Evolutionary conservation across 2,113 vertebrate genomes (phyloP).

Genomic region (Tachysurus vachellii): DNA sequence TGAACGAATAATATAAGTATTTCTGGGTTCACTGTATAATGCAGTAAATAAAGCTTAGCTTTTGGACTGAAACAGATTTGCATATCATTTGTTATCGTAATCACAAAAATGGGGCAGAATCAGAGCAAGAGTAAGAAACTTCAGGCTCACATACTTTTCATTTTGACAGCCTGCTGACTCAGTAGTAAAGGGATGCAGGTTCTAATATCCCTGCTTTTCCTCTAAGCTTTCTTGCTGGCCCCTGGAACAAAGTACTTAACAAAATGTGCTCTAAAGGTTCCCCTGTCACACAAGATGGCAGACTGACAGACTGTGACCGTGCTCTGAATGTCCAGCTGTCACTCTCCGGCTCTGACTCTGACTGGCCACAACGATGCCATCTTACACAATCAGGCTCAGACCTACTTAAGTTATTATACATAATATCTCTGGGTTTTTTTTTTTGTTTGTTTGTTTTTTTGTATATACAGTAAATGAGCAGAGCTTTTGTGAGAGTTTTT

Average conservation of each 20-base stretch:
- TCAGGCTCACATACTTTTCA: constrained; percentile 19
- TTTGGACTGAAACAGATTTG: constrained; percentile 6
- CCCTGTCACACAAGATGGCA: constrained; percentile 17
- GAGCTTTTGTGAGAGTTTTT: too few relatives aligned
- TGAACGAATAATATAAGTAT: neutral
- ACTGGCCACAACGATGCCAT: neutral
- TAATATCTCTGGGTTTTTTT: neutral
- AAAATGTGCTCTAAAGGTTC: constrained; percentile 19
- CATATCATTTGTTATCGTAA: neutral
- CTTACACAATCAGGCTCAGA: neutral
- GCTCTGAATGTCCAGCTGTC: constrained; percentile 22
- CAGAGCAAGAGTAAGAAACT: constrained; percentile 4
- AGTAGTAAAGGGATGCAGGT: neutral
- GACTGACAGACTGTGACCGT: neutral
- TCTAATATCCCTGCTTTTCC: constrained; percentile 11
- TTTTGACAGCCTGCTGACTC: constrained; percentile 25
- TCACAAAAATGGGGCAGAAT: neutral
- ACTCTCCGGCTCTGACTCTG: neutral
- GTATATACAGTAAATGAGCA: neutral
- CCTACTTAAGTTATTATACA: neutral
- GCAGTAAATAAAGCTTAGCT: neutral
- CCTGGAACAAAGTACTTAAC: constrained; percentile 19
- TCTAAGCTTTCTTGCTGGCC: neutral
- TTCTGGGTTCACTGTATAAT: neutral
- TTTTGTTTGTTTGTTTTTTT: neutral